Evolutionary conservation across 2,797 vertebrate genomes (phyloP), one percentile per base, ranked within the genome.

Genomic region (Spinus olivaceus): DNA sequence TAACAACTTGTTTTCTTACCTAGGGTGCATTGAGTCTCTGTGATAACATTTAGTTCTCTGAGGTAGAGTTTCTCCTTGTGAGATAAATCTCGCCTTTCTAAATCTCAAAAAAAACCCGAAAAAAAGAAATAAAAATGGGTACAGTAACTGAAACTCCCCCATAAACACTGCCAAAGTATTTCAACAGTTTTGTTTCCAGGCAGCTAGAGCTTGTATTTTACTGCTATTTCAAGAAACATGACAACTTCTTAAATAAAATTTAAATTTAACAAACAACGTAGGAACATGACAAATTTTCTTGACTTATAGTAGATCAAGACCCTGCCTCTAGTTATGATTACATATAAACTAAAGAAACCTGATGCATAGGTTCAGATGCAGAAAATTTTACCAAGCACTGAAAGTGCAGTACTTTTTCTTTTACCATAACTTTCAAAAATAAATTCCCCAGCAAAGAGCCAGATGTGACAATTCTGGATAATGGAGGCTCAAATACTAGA

Each of bases 61-160:
- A 99, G 98, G 97, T 99, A 99, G 59, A 99, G 98, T 80, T 99
- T 99, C 96, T 99, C 99, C 96, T 99, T 99, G 94, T 99, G 99
- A 88, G 99, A 99, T 65, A 99, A 94, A 96, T 99, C 99, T 98
- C 99, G 98, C 96, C 99, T 98, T 97, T 99, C 99, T 98, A 99
- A 98, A 98, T 99, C 99, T 99, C 95, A 82, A 98, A 78, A 86
- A 77, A 71, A 27, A 21, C 30, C 2, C 8, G 5, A 20, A 41
- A 41, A 14, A 18, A 9, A 86, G 8, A 64, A 88, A 81, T 93
- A 87, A 91, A 77, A 92, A 83, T 4, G 21, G 6, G 27, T 1
- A 4, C 25, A 61, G 23, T 63, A 88, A 76, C 14, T 50, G 32
- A 56, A 73, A 59, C 17, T 65, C 11, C 4, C 21, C 15, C 35